Evolutionary conservation across 2,113 vertebrate genomes (phyloP).

Genomic region (Otus sunia): DNA sequence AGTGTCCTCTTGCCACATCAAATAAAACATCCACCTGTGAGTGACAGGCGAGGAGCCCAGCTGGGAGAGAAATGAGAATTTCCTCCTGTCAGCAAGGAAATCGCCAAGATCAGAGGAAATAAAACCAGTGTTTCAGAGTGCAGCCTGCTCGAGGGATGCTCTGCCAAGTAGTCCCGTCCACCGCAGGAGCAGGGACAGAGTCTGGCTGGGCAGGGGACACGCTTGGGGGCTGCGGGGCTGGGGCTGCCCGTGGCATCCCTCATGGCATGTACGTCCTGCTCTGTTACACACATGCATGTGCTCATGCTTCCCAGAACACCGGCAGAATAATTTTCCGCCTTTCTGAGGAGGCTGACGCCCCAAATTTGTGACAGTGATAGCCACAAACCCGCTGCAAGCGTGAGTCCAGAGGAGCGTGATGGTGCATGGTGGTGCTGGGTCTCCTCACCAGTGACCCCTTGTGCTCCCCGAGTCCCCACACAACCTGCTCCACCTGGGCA

Average conservation of each 20-base stretch:
- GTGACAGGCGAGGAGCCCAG: neutral
- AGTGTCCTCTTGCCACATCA: neutral
- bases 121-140: fast-evolving
- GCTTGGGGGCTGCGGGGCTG: neutral
- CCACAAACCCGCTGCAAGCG: neutral
- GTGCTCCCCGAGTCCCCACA: fast-evolving
- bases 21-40: neutral
- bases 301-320: neutral
- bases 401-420: neutral
- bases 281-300: fast-evolving
- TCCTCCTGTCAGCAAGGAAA: neutral
- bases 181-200: too few relatives aligned
- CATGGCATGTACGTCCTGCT: fast-evolving
- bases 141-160: fast-evolving
- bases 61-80: too few relatives aligned
- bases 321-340: neutral
- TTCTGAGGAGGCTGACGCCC: neutral
- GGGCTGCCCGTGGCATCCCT: neutral
- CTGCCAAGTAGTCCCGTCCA: neutral
- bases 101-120: neutral
- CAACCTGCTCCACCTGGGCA: neutral
- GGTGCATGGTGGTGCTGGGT: fast-evolving
- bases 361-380: neutral
- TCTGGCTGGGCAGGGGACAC: fast-evolving
- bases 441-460: neutral